phyloP scores from a whole-genome alignment of 2,888 invertebrate species.

The Dicycla oo region DNA sequence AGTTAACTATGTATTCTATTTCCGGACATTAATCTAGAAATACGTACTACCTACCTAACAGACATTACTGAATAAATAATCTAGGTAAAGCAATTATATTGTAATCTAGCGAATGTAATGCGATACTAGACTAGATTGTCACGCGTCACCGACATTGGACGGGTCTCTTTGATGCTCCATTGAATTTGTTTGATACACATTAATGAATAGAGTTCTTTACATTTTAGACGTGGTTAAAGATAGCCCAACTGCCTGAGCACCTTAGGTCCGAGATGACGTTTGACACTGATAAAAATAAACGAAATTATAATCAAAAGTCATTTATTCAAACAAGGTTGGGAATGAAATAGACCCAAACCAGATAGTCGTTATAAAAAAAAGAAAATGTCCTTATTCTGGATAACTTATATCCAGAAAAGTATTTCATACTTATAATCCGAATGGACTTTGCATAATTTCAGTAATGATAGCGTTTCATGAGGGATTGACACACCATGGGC shows the following conservation, averaged over 20 bases:
- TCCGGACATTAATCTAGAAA: conserved; percentile 22
- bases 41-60: neutral
- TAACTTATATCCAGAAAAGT: neutral
- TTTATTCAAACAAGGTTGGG: neutral
- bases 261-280: neutral
- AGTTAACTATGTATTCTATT: conserved; percentile 22
- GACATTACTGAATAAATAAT: neutral
- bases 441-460: neutral
- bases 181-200: conserved; percentile 13
- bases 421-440: neutral
- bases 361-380: neutral
- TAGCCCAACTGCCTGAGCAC: neutral
- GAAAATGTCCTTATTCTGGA: neutral
- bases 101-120: conserved; percentile 23
- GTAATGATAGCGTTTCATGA: neutral
- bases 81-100: conserved; percentile 21
- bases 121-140: conserved; percentile 14
- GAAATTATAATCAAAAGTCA: neutral
- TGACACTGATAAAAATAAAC: neutral
- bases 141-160: conserved; percentile 31
- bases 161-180: conserved; percentile 52
- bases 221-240: neutral
- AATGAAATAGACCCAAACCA: neutral
- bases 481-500: neutral
- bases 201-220: too few relatives aligned